phyloP scores from a whole-genome alignment of 1,140 invertebrate genomes.

The Drosophila leontia region DNA sequence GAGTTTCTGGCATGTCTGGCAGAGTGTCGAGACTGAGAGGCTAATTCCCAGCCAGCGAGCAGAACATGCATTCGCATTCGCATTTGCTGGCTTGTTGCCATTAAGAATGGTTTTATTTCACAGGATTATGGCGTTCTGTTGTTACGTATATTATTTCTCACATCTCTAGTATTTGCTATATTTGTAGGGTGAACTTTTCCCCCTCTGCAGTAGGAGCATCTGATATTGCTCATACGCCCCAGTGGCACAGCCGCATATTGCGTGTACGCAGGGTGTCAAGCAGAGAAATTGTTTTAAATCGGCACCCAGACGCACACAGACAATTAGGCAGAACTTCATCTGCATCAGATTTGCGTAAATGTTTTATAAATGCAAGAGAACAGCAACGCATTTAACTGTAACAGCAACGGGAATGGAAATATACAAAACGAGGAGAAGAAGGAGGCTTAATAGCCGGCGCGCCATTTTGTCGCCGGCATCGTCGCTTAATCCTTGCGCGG shows the following conservation, averaged over 20 bases:
- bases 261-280: conserved; percentile 12
- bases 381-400: conserved; percentile 56
- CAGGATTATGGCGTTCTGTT: conserved; percentile 58
- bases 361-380: conserved; percentile 70
- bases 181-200: too few species aligned
- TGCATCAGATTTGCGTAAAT: conserved; percentile 68
- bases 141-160: conserved; percentile 14
- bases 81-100: conserved; percentile 49
- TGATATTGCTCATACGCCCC: conserved; percentile 32
- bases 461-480: conserved; percentile 56
- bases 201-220: not conserved
- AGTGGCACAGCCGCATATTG: conserved; percentile 14
- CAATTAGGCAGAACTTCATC: conserved; percentile 44
- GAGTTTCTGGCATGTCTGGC: conserved; percentile 69
- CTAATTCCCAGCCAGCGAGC: conserved; percentile 42
- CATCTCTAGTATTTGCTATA: conserved; percentile 1
- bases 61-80: conserved; percentile 44
- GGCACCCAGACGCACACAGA: conserved; percentile 32
- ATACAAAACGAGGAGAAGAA: conserved; percentile 5
- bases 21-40: conserved; percentile 41
- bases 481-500: conserved; percentile 73
- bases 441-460: conserved; percentile 54
- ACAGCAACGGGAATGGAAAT: conserved; percentile 34
- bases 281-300: conserved; percentile 62
- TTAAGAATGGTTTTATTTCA: conserved; percentile 59